These are phyloP conservation scores for Phrixothrix hirtus DNA, from an alignment of 2,888 invertebrate genomes.

Conservation along the genomic window DNA sequence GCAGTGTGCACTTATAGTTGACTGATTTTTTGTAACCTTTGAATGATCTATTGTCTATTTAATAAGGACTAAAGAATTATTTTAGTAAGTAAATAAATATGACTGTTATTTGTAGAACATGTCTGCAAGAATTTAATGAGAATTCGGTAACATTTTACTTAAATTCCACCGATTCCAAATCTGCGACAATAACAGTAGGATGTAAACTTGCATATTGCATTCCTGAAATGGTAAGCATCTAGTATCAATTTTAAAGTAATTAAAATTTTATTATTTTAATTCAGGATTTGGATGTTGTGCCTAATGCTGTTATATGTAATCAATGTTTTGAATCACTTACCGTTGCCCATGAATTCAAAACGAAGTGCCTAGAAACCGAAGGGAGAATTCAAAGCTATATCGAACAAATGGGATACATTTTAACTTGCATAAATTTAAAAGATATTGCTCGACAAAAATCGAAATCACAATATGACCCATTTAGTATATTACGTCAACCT, in stretches of 20 bases:
- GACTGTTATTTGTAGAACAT: slow-evolving; percentile 21
- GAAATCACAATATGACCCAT: background rate
- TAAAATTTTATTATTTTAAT: background rate
- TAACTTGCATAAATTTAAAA: slow-evolving; percentile 14
- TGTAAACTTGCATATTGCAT: slow-evolving; percentile 12
- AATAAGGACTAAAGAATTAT: slow-evolving; percentile 4
- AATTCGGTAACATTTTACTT: slow-evolving; percentile 13
- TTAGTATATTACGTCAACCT: no score
- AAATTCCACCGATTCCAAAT: slow-evolving; percentile 10
- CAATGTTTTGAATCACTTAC: slow-evolving; percentile 11
- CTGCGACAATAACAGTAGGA: slow-evolving; percentile 12
- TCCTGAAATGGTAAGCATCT: slow-evolving; percentile 17
- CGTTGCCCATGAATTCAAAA: slow-evolving; percentile 21
- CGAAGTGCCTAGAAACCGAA: slow-evolving; percentile 24
- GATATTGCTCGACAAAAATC: slow-evolving; percentile 14
- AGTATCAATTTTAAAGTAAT: background rate
- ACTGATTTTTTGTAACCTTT: slow-evolving; percentile 13
- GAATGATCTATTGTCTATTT: slow-evolving; percentile 7
- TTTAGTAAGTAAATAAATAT: slow-evolving; percentile 9
- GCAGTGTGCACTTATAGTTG: slow-evolving; percentile 19
- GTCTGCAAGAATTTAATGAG: slow-evolving; percentile 12
- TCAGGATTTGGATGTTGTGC: slow-evolving; percentile 19
- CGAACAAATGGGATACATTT: slow-evolving; percentile 21
- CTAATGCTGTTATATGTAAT: slow-evolving; percentile 20
- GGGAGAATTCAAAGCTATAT: slow-evolving; percentile 19